Percentiles rank a stretch among this genome's conserved stretches.
Evolutionary conservation across 2,797 vertebrate genomes (phyloP).

Genomic region (Psittacula echo): DNA sequence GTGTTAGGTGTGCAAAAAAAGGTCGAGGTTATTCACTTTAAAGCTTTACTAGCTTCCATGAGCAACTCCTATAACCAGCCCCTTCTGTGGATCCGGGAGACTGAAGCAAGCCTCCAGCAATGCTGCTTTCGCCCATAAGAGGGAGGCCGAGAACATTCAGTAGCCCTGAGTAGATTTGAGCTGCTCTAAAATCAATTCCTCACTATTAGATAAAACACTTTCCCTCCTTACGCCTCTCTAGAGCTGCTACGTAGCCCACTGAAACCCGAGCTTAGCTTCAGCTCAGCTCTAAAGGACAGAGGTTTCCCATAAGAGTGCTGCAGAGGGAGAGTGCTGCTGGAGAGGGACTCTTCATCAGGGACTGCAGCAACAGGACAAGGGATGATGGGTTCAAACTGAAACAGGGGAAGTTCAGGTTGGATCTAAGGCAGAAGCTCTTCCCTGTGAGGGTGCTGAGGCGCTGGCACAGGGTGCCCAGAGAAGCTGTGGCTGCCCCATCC

Average conservation of each 20-base stretch:
- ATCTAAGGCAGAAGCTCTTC: neutral
- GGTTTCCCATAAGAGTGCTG: neutral
- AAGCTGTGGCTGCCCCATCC: too few species aligned
- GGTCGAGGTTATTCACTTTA: neutral
- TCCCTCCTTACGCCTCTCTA: neutral
- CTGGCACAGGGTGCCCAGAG: neutral
- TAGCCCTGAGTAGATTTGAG: neutral
- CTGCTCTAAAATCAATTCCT: neutral
- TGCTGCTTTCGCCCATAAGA: conserved; percentile 21
- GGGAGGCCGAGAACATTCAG: conserved; percentile 35
- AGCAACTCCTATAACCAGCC: neutral
- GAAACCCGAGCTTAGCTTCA: neutral
- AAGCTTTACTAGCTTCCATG: neutral
- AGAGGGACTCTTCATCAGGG: neutral
- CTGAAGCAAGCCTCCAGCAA: neutral
- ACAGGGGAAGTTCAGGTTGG: neutral
- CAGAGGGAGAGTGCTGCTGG: neutral
- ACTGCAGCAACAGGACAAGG: neutral
- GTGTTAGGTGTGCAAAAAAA: neutral
- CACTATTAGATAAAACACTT: neutral
- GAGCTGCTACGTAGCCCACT: neutral
- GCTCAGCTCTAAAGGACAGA: neutral
- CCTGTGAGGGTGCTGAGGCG: neutral
- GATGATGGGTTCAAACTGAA: neutral
- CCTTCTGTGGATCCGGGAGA: accelerated